These are phyloP conservation scores for Microvelia longipes DNA, from an alignment of 1,140 invertebrate genomes.

Conservation along the genomic window DNA sequence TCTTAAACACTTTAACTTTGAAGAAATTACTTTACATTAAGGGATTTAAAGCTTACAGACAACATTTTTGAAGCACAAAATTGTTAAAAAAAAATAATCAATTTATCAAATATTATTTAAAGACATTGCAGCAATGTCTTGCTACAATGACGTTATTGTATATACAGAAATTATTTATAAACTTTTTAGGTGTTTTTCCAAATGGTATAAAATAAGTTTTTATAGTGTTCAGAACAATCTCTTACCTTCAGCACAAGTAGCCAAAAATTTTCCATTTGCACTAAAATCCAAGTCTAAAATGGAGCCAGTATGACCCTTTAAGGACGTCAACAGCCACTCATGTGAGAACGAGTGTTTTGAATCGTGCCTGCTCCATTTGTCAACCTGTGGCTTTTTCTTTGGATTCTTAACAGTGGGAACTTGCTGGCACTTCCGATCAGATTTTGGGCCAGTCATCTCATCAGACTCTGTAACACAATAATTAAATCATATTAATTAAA, in stretches of 20 bases:
- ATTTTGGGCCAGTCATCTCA: conserved; percentile 1
- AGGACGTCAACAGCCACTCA: conserved; percentile 49
- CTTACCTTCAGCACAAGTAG: conserved; percentile 63
- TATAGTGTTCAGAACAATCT: no score
- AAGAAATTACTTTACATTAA: no score
- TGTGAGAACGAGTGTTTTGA: conserved; percentile 18
- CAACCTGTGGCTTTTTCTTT: conserved; percentile 15
- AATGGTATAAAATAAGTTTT: no score
- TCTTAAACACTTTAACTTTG: no score
- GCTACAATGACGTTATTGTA: no score
- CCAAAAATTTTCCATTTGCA: conserved; percentile 65
- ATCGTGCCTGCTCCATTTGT: conserved; percentile 14
- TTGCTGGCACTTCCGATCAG: neutral
- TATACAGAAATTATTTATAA: no score
- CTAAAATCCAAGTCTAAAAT: conserved; percentile 64
- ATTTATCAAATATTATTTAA: no score
- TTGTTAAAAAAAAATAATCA: no score
- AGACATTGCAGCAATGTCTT: no score
- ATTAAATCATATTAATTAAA: neutral
- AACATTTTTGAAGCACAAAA: no score
- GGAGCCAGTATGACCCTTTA: conserved; percentile 61
- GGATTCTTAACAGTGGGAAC: neutral
- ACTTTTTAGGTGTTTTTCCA: no score
- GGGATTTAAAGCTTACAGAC: no score
- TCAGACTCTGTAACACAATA: neutral